Conservation (phyloP, 2,888 invertebrate species). For the Eupeodes luniger region DNA sequence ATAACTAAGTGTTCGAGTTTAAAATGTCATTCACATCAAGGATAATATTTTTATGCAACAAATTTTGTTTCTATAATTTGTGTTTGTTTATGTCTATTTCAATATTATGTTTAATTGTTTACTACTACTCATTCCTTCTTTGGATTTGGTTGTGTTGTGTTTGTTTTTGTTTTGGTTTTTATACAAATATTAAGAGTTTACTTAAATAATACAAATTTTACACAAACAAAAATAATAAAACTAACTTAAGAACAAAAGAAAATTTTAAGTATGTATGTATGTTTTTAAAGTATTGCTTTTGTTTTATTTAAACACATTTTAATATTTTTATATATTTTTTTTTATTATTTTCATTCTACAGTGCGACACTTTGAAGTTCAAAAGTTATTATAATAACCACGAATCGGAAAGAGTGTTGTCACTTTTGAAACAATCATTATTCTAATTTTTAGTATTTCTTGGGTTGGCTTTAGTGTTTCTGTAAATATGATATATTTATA, state of each 20-base stretch:
- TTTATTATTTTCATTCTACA: constrained; percentile 47
- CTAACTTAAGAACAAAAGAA: background rate
- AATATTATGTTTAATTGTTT: constrained; percentile 3
- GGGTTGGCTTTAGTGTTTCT: constrained; percentile 23
- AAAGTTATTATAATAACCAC: constrained; percentile 58
- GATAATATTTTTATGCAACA: constrained; percentile 16
- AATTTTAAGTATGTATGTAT: background rate
- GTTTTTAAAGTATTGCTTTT: constrained; percentile 52
- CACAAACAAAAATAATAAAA: background rate
- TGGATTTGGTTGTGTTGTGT: background rate
- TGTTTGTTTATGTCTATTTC: constrained; percentile 28
- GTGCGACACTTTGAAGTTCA: constrained; percentile 42
- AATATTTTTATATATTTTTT: constrained; percentile 26
- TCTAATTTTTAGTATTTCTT: constrained; percentile 22
- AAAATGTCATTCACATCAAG: constrained; percentile 25
- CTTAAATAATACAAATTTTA: background rate
- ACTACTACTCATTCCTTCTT: background rate
- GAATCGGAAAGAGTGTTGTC: constrained; percentile 47
- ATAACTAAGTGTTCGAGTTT: constrained; percentile 8
- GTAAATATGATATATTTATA: constrained; percentile 51
- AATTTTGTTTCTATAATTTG: constrained; percentile 27
- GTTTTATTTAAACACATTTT: constrained; percentile 27
- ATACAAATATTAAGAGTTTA: background rate
- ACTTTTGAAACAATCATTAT: constrained; percentile 34
- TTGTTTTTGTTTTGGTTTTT: background rate